Base-by-base conservation (phyloP, 2,888 invertebrate genomes). In the Hirtodrosophila alboralis region DNA sequence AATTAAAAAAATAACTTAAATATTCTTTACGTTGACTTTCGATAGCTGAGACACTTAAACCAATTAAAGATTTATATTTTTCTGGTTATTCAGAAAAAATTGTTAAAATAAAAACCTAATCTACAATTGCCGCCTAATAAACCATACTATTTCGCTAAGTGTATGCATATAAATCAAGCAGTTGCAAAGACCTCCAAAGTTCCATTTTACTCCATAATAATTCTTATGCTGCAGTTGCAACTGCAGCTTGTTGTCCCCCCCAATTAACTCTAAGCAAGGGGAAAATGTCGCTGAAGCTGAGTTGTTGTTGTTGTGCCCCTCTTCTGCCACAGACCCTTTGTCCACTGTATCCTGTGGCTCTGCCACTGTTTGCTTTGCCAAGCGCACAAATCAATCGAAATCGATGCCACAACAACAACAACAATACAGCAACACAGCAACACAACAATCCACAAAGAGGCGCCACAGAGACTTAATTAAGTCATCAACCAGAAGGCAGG, bases 401-500 rank as follows among this genome's bases (percentile, higher is more conserved):
- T 73, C 64, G 64, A 57, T 66, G 62, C 73, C 54, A 40, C 51
- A 40, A 34, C 47, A 59, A 37, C 67, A 52, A 28, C 26, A 54
- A 28, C 41, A 44, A 30, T 18, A 26, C 38, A 57, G 51, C 56
- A 49, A 27, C 37, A 38, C 53, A 49, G 30, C 47, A 51, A 53
- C 60, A 68, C 59, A 70, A 71, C 72, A 68, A 64, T 71, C 66
- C 44, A 40, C 68, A 74, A 66, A 58, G 67, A 77, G 89, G 90
- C 90, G 90, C 90, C 90, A 90, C 85, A 87, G 80, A 85, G 89
- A 84, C 90, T 90, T 90, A 90, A 90, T 90, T 90, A 90, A 90
- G 90, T 90, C 90, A 90, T 90, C 90, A 90, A 90, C 88, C 88
- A 90, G 90, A 88, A 90, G 89, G 90, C 89, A 89, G 88, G 88